These are phyloP conservation scores for Junco hyemalis DNA, from an alignment of 2,113 vertebrate genomes.

Conservation along the genomic window DNA sequence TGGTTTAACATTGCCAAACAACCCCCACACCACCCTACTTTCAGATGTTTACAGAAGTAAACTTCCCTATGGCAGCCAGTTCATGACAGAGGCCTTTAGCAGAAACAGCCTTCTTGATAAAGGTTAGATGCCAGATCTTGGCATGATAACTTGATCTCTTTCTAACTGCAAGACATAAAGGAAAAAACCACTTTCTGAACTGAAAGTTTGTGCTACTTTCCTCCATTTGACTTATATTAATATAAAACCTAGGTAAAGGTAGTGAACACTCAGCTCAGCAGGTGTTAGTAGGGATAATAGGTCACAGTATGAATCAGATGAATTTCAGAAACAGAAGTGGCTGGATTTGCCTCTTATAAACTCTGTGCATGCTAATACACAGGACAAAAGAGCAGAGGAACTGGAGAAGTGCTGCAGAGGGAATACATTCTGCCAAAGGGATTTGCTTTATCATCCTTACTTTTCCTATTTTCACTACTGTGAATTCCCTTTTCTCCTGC, in stretches of 20 bases:
- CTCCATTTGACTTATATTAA: not conserved
- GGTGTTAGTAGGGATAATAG: not conserved
- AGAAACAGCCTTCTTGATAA: not conserved
- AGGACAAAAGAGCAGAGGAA: constrained; percentile 18
- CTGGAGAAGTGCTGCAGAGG: not conserved
- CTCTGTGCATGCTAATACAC: not conserved
- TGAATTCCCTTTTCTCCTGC: not conserved
- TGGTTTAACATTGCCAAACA: not conserved
- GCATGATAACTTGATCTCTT: not conserved
- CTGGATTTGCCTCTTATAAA: not conserved
- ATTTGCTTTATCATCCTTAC: not conserved
- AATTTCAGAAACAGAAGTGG: not conserved
- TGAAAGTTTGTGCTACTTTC: not conserved
- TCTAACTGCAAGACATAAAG: not conserved
- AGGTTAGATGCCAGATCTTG: not conserved
- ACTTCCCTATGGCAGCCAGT: not conserved
- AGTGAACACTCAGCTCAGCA: not conserved
- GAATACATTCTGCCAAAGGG: not conserved
- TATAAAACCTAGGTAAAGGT: not conserved
- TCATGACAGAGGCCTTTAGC: not conserved
- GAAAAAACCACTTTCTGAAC: not conserved
- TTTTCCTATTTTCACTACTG: not conserved
- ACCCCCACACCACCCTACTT: not conserved
- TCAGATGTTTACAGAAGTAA: not conserved
- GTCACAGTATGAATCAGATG: not conserved